Conservation (phyloP, 2,797 vertebrate genomes). For the Iguana delicatissima region DNA sequence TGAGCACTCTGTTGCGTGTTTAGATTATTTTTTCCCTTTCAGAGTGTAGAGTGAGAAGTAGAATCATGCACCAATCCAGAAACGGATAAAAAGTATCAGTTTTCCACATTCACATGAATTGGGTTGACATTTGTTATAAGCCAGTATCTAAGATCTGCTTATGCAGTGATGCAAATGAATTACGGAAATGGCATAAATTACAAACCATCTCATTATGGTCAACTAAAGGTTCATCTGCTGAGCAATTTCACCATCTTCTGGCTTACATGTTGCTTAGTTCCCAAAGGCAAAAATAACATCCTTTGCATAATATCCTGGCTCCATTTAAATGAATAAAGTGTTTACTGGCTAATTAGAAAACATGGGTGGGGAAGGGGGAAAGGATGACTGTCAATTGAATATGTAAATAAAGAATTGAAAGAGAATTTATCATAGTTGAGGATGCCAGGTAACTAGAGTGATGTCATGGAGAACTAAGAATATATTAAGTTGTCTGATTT, state of each 20-base stretch:
- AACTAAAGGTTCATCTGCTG: not conserved
- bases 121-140: not conserved
- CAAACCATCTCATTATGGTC: slow-evolving; percentile 9
- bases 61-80: not conserved
- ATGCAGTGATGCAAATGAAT: not conserved
- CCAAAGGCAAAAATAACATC: not conserved
- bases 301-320: not conserved
- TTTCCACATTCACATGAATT: not conserved
- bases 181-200: not conserved
- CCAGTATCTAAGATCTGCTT: slow-evolving; percentile 5
- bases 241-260: not conserved
- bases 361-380: not conserved
- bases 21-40: not conserved
- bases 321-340: slow-evolving; percentile 14
- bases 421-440: not conserved
- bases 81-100: not conserved
- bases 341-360: not conserved
- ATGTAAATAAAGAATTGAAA: not conserved
- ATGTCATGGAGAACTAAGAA: not conserved
- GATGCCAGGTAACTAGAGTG: not conserved
- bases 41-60: not conserved
- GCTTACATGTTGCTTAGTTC: not conserved
- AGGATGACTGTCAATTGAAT: too few relatives aligned
- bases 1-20: not conserved
- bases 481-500: not conserved